Conservation (phyloP, 2,888 invertebrate genomes). For the Amiota minor region DNA sequence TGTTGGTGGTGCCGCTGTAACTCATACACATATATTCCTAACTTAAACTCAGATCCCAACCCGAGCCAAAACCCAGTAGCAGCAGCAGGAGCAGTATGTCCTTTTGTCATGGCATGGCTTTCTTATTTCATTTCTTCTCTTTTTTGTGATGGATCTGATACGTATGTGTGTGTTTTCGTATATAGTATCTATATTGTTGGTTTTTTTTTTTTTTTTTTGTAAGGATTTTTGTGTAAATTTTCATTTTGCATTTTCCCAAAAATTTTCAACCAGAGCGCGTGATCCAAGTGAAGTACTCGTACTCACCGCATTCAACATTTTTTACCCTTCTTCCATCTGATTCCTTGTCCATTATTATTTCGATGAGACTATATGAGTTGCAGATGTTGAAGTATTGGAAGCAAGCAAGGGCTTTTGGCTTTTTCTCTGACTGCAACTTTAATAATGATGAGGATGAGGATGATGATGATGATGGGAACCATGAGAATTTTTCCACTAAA, state of each 20-base stretch:
- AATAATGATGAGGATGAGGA: not conserved
- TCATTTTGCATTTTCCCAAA: slow-evolving; percentile 20
- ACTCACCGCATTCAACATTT: not conserved
- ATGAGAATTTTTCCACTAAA: slow-evolving; percentile 41
- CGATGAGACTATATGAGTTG: not conserved
- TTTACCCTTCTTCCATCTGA: not conserved
- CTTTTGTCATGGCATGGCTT: slow-evolving; percentile 33
- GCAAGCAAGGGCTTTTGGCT: slow-evolving; percentile 11
- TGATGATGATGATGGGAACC: not conserved
- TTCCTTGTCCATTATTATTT: slow-evolving; percentile 15
- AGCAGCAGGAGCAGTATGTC: slow-evolving; percentile 27
- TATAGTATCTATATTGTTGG: not conserved
- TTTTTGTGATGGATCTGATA: too few relatives aligned
- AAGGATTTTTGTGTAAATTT: slow-evolving; percentile 21
- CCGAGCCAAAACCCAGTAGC: too few relatives aligned
- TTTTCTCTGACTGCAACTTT: not conserved
- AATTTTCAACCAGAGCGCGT: slow-evolving; percentile 3
- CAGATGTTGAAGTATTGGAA: not conserved
- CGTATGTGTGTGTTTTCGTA: not conserved
- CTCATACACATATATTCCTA: slow-evolving; percentile 2
- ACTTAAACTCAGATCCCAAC: not conserved
- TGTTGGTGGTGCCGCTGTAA: not conserved
- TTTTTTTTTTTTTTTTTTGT: slow-evolving; percentile 4
- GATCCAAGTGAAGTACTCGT: too few relatives aligned
- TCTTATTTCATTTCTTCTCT: too few relatives aligned